These are phyloP conservation scores for Apodemia duryi DNA, from an alignment of 2,888 invertebrate species.

Conservation along the genomic window DNA sequence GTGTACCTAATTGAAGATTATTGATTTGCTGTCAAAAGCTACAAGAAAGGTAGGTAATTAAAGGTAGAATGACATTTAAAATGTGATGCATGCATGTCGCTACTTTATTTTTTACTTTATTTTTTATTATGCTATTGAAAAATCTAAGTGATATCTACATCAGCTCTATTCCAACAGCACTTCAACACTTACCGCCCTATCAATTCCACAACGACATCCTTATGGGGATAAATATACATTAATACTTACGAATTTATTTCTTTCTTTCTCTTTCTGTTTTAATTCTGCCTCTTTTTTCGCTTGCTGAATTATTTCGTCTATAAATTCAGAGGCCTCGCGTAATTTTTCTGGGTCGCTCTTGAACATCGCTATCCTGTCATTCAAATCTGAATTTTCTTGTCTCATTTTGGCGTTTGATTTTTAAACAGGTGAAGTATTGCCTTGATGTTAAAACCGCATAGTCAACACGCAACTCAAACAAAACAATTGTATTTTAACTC, in stretches of 20 bases:
- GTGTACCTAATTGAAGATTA: conserved; percentile 8
- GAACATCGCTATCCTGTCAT: conserved; percentile 76
- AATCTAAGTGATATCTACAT: conserved; percentile 58
- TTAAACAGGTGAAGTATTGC: background rate
- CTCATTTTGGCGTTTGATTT: conserved; percentile 49
- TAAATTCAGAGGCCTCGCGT: conserved; percentile 78
- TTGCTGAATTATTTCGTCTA: conserved; percentile 80
- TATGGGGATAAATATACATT: conserved; percentile 70
- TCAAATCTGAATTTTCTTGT: conserved; percentile 56
- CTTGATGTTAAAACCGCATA: conserved; percentile 23
- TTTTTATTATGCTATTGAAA: conserved; percentile 45
- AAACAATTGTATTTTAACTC: conserved; percentile 29
- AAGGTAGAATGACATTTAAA: conserved; percentile 11
- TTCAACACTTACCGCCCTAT: conserved; percentile 75
- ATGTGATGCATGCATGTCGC: conserved; percentile 30
- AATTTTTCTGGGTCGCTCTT: conserved; percentile 80
- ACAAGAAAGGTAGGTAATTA: background rate
- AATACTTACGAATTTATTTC: conserved; percentile 79
- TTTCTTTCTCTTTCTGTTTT: conserved; percentile 78
- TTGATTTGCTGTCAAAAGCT: conserved; percentile 23
- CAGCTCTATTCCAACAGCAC: conserved; percentile 50
- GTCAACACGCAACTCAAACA: conserved; percentile 38
- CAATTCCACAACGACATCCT: conserved; percentile 60
- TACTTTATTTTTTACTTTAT: background rate
- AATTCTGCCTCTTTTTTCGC: conserved; percentile 80